Evolutionary conservation across 1,140 invertebrate genomes (phyloP).

Genomic region (Drosophila bocqueti): DNA sequence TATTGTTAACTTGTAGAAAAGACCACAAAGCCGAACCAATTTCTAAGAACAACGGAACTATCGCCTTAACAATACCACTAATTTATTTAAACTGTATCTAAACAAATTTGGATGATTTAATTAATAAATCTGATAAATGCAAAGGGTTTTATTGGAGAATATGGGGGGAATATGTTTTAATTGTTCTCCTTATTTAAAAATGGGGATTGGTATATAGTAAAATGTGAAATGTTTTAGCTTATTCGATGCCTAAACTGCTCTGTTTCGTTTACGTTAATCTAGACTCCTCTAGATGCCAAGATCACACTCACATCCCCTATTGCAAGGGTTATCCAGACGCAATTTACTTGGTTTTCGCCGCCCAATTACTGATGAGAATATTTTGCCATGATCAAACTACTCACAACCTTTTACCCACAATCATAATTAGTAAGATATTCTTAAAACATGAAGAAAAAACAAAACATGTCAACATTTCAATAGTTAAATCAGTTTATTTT

Average conservation of each 20-base stretch:
- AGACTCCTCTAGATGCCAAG: neutral
- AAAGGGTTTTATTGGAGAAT: neutral
- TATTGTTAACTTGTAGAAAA: slow-evolving; percentile 20
- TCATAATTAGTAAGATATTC: neutral
- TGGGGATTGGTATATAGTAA: neutral
- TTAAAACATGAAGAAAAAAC: neutral
- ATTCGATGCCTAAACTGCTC: neutral
- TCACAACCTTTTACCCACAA: too few species aligned
- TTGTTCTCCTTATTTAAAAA: neutral
- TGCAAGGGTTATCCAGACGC: too few species aligned
- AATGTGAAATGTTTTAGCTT: neutral
- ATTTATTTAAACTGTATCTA: slow-evolving; percentile 28
- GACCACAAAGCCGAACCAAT: slow-evolving; percentile 20
- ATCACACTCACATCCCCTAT: neutral
- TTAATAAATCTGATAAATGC: slow-evolving; percentile 1
- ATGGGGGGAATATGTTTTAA: neutral
- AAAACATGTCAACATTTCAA: neutral
- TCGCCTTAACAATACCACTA: slow-evolving; percentile 10
- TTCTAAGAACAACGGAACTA: slow-evolving; percentile 41
- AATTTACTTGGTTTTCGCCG: too few species aligned
- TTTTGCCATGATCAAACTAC: too few species aligned
- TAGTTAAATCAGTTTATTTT: slow-evolving; percentile 34
- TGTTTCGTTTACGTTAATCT: too few species aligned
- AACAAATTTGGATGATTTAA: slow-evolving; percentile 13
- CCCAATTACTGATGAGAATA: too few species aligned